Base-by-base conservation (phyloP, 2,797 vertebrate genomes). In the Coendou prehensilis region DNA sequence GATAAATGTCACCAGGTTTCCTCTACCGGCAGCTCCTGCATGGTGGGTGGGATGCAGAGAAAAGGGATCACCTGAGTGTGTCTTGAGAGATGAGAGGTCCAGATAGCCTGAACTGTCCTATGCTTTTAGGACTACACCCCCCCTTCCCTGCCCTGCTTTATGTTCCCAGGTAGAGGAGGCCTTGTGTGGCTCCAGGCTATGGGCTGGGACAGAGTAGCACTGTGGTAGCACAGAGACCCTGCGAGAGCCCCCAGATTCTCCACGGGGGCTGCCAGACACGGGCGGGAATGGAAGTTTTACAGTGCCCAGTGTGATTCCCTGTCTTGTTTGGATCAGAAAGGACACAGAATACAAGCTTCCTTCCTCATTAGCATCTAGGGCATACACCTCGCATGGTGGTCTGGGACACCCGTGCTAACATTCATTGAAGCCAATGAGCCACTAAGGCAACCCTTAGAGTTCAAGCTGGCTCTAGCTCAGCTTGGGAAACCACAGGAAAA, bases 401-500 rank as follows among this genome's bases (percentile, higher is more conserved):
- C 71, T 37, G n/a, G 71, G 33, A 41, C 22, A 45, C 22, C 57
- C 52, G 15, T 37, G 10, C 4, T 2, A 4, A n/a, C n/a, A 15
- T 14, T 10, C 18, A 2, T 2, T 50, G 83, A 94, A 41, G 50
- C 50, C 52, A 61, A 6, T 26, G 69, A 69, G 22, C 8, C 63
- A 56, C 45, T 10, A 37, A 71, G n/a, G 28, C 22, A 22, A 30
- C 10, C 54, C 61, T 67, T 88, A 79, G 67, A 82, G 63, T 59
- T 86, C 45, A 91, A 94, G 47, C 78, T 69, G 64, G 20, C 47
- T 86, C 11, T 6, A 26, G 54, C 22, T 94, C 47, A 59, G 37
- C 23, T 57, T 83, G 33, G 75, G 63, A 91, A 94, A 94, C 45
- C 63, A 73, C 37, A 73, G 50, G 41, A 87, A 54, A 92, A 37